Evolutionary conservation across 2,888 invertebrate species (phyloP), one percentile per base, ranked within the genome.

Genomic region (Pachycephus smyrnensis): DNA sequence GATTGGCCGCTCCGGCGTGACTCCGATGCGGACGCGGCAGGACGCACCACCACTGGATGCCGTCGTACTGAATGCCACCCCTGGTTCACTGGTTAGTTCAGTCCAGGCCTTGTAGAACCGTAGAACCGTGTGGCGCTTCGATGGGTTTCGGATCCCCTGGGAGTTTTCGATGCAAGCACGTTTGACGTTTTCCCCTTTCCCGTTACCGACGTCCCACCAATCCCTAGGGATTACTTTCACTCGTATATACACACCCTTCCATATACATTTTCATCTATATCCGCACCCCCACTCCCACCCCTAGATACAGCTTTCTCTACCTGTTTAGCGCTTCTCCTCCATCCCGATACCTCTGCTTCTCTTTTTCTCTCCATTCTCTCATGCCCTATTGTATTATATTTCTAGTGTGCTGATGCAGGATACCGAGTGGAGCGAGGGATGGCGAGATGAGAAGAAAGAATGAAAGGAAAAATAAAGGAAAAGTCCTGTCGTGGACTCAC

Each of bases 321-420:
- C 68, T 12, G 15, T 15, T 68, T n/a, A 35, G 23, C 36, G 33
- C 9, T 73, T 68, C 36, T 36, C 37, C 32, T 30, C 6, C 69
- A 12, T 74, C 32, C n/a, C 35, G 23, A 35, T 55, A 12, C n/a
- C 23, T 35, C n/a, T 36, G 36, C 78, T 37, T 68, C 69, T 75
- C 76, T 77, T 81, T 79, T 80, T 79, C 80, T 77, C 73, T 76
- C 79, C 36, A 32, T 55, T 79, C 78, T 84, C 80, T 81, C 85
- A 77, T 77, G 73, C 76, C 78, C 76, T 79, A 78, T 81, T 82
- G 78, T 81, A 84, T 79, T 80, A 78, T 75, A 69, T 76, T 73
- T 76, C 77, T 76, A 76, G 75, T 73, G 32, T 37, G 30, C 68
- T 73, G 68, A 73, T 80, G 79, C 75, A 77, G 71, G 74, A 73